phyloP scores from a whole-genome alignment of 2,797 vertebrate genomes.

The Cetoscarus ocellatus region DNA sequence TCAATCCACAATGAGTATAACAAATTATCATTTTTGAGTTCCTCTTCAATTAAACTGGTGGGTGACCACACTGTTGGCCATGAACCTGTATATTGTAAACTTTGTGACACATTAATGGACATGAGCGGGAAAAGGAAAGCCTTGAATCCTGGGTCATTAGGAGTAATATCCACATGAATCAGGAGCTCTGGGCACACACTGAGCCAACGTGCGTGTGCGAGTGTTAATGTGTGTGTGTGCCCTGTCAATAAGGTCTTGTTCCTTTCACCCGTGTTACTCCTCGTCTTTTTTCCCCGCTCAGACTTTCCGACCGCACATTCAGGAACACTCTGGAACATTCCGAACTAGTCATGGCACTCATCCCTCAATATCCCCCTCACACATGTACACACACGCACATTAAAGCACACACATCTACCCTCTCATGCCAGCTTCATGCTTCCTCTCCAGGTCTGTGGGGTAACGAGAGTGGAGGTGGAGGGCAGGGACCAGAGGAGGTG shows the following conservation, averaged over 20 bases:
- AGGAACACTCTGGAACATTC: slow-evolving; percentile 89
- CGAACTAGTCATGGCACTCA: slow-evolving; percentile 88
- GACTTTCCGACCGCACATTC: slow-evolving; percentile 89
- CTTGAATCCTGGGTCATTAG: slow-evolving; percentile 27
- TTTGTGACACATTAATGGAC: slow-evolving; percentile 15
- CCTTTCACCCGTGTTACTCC: slow-evolving; percentile 83
- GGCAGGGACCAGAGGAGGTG: slow-evolving; percentile 8
- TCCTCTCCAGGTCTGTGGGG: slow-evolving; percentile 86
- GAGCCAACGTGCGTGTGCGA: slow-evolving; percentile 1
- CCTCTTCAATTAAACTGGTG: not conserved
- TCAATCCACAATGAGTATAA: not conserved
- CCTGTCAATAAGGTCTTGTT: slow-evolving; percentile 91
- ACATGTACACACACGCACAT: slow-evolving; percentile 6
- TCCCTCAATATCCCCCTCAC: slow-evolving; percentile 63
- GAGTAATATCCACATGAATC: slow-evolving; percentile 46
- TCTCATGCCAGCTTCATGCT: slow-evolving; percentile 61
- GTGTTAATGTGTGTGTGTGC: slow-evolving; percentile 21
- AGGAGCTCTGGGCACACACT: slow-evolving; percentile 21
- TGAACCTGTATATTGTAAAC: slow-evolving; percentile 26
- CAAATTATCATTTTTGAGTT: not conserved
- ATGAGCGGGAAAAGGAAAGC: slow-evolving; percentile 12
- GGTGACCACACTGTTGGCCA: slow-evolving; percentile 8
- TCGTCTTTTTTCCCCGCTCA: slow-evolving; percentile 84
- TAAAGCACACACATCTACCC: not conserved
- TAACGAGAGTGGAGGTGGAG: slow-evolving; percentile 66